Evolutionary conservation across 2,888 invertebrate genomes (phyloP).

Genomic region (Empis stercorea): DNA sequence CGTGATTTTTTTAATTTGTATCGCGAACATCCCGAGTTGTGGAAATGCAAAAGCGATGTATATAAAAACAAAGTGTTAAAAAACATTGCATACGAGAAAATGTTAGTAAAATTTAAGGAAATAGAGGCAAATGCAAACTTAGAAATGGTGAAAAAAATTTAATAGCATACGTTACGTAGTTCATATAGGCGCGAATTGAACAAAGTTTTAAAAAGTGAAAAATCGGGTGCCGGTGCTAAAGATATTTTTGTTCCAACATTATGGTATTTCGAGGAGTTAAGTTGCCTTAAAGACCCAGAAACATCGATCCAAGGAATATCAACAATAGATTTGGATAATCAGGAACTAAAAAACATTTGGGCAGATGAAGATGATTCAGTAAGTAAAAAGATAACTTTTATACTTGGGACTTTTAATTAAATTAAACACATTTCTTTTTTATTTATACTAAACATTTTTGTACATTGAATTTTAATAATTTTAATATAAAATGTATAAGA

Average conservation of each 20-base stretch:
- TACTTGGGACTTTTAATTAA: no score
- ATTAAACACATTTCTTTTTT: no score
- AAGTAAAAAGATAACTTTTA: no score
- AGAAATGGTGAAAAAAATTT: conserved; percentile 4
- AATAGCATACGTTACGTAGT: not conserved
- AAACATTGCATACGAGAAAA: not conserved
- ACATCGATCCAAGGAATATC: not conserved
- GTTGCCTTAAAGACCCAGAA: conserved; percentile 2
- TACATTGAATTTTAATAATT: no score
- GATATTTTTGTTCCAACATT: conserved; percentile 1
- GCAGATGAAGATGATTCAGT: no score
- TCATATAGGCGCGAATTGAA: conserved; percentile 5
- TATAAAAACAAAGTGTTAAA: not conserved
- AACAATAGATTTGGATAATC: not conserved
- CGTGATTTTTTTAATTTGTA: not conserved
- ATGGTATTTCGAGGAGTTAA: conserved; percentile 4
- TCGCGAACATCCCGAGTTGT: not conserved
- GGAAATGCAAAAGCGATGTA: not conserved
- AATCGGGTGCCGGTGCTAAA: not conserved
- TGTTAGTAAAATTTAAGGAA: not conserved
- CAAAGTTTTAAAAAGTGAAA: conserved; percentile 1
- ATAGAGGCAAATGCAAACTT: not conserved
- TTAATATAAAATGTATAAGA: no score
- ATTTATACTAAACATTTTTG: no score
- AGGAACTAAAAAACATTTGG: no score